Base-by-base conservation (phyloP, 2,113 vertebrate species). In the Casuarius casuarius region DNA sequence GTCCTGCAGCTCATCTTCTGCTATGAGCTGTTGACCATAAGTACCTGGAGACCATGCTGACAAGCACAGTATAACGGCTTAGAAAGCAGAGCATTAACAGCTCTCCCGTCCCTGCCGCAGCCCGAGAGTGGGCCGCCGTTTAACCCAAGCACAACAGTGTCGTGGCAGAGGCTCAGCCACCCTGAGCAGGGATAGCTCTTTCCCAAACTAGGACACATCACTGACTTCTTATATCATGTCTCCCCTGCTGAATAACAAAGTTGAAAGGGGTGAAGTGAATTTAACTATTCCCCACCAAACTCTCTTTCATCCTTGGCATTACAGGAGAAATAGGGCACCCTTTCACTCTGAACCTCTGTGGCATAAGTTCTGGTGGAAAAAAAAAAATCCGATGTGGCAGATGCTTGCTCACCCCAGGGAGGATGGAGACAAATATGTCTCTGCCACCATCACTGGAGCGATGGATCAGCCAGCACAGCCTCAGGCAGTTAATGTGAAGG, bases 41-140 rank as follows among this genome's bases (percentile, higher is more conserved):
- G 35, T 44, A 25, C 10, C 21, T 7, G 52, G 61, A 52, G 40
- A 17, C 4, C 5, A 0, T 11, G 63, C 35, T 5, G 8, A 15
- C 5, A 10, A 42, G n/a, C 21, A 9, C 1, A 3, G 2, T 3
- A 8, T 31, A 48, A 2, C 29, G 40, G 2, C 67, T 46, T 49
- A 15, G 49, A 48, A 9, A 59, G 42, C 23, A 51, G 35, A 84
- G 46, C 16, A 1, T 44, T 5, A 4, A 23, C 26, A 25, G 66
- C 74, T 61, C 19, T 61, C 9, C 58, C 15, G 8, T 23, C 38
- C 61, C 22, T 35, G 13, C 15, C 20, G 1, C 75, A 51, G 49
- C 31, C 23, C 14, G 4, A 20, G 17, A 31, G 25, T 1, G 2
- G 25, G 10, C 35, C 66, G 7, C 42, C 33, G 0, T 12, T 16